These are phyloP conservation scores for Anguilla japonica DNA, from an alignment of 2,113 vertebrate genomes.

Conservation along the genomic window DNA sequence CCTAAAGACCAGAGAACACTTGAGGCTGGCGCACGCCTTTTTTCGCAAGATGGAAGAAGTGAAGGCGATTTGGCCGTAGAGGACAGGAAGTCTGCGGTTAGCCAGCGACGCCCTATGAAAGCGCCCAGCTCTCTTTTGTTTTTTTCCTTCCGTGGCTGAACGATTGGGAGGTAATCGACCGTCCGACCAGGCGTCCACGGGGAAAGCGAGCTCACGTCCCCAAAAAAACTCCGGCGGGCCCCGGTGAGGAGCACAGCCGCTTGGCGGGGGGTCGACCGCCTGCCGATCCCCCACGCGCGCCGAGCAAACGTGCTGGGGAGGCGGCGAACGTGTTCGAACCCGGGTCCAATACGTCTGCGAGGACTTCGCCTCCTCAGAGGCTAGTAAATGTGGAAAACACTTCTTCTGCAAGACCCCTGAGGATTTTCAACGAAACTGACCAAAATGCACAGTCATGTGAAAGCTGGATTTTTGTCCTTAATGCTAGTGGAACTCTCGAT, in stretches of 20 bases:
- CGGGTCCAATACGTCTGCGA: neutral
- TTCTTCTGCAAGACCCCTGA: neutral
- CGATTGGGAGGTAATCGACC: conserved; percentile 34
- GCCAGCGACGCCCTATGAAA: neutral
- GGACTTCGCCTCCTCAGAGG: too few species aligned
- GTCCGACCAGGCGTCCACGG: neutral
- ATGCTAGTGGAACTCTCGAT: neutral
- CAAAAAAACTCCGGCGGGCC: conserved; percentile 1
- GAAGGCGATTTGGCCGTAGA: conserved; percentile 39
- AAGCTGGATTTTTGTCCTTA: neutral
- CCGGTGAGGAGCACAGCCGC: neutral
- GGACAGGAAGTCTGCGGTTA: neutral
- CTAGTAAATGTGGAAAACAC: neutral
- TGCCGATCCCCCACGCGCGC: neutral
- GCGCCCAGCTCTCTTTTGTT: conserved; percentile 17
- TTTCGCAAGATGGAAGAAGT: neutral
- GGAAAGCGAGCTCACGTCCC: neutral
- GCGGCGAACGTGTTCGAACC: too few species aligned
- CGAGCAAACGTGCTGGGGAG: too few species aligned
- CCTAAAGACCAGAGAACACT: conserved; percentile 24
- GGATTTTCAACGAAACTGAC: neutral
- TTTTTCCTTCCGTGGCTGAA: conserved; percentile 5
- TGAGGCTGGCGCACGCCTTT: conserved; percentile 49
- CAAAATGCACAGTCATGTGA: neutral
- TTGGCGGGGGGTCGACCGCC: neutral